These are phyloP conservation scores for Lithobates pipiens DNA, from an alignment of 2,797 vertebrate genomes.

Conservation along the genomic window DNA sequence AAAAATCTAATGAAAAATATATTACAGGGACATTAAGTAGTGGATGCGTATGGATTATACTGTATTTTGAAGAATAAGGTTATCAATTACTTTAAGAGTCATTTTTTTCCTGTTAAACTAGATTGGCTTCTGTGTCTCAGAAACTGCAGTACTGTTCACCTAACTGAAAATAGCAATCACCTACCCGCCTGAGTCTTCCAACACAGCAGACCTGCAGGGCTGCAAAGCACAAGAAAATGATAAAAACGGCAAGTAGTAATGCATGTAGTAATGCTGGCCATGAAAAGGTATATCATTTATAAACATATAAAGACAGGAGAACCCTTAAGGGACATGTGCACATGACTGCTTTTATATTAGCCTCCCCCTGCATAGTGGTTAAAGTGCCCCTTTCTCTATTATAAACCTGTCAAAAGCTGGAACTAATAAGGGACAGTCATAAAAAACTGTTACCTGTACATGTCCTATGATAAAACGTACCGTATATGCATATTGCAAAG, in stretches of 20 bases:
- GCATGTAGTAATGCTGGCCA: not conserved
- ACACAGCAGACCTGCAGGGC: too few species aligned
- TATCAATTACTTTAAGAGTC: too few species aligned
- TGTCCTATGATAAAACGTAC: not conserved
- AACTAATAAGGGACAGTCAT: not conserved
- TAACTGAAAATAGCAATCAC: too few species aligned
- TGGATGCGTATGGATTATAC: too few species aligned
- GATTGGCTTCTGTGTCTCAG: too few species aligned
- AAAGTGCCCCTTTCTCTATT: not conserved
- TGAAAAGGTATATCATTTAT: not conserved
- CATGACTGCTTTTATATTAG: not conserved
- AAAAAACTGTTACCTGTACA: not conserved
- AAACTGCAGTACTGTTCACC: too few species aligned
- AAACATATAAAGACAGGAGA: not conserved
- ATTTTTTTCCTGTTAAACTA: too few species aligned
- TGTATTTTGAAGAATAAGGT: too few species aligned
- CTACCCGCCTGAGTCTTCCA: too few species aligned
- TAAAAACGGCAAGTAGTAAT: not conserved
- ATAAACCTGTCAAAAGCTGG: not conserved
- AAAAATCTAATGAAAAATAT: too few species aligned
- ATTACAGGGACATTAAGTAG: too few species aligned
- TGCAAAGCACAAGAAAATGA: too few species aligned
- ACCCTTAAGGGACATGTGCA: not conserved
- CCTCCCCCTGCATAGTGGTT: not conserved
- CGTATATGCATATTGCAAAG: not conserved